phyloP scores from a whole-genome alignment of 2,888 invertebrate species.

The Exephanes ischioxanthus region DNA sequence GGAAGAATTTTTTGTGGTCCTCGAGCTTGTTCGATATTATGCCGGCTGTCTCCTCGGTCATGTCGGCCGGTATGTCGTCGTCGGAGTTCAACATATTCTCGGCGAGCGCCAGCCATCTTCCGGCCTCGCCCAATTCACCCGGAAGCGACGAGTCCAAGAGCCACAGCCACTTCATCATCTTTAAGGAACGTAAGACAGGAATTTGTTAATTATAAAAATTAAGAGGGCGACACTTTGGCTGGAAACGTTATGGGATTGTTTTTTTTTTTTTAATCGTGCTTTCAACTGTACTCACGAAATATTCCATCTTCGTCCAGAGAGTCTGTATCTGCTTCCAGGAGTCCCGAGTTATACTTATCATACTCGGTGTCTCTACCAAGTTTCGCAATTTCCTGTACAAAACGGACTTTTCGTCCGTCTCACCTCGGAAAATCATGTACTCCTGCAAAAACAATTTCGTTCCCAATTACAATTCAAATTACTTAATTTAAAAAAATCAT shows the following conservation, averaged over 20 bases:
- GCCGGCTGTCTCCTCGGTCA: constrained; percentile 96
- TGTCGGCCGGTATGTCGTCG: constrained; percentile 91
- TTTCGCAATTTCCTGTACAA: constrained; percentile 92
- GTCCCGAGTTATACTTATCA: constrained; percentile 92
- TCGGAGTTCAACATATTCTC: constrained; percentile 93
- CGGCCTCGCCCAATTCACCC: constrained; percentile 93
- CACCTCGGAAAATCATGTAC: constrained; percentile 91
- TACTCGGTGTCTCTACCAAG: constrained; percentile 92
- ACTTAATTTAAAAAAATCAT: too few species aligned
- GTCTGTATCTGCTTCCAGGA: constrained; percentile 94
- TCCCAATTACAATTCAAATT: not conserved
- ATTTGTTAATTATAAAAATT: not conserved
- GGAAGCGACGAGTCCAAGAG: constrained; percentile 94
- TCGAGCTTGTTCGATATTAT: constrained; percentile 95
- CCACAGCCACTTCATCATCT: constrained; percentile 95
- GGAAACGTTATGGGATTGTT: too few species aligned
- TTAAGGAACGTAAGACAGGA: constrained; percentile 66
- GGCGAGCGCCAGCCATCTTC: constrained; percentile 96
- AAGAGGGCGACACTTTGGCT: not conserved
- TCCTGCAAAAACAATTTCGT: constrained; percentile 86
- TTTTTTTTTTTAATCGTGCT: not conserved
- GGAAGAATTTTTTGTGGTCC: constrained; percentile 96
- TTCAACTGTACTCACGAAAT: constrained; percentile 80
- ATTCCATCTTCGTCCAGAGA: constrained; percentile 93
- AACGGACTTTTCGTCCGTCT: constrained; percentile 90